Percentiles rank a stretch among this genome's conserved stretches.
phyloP scores from a whole-genome alignment of 1,140 invertebrate genomes.

The Scaptomyza hsui region DNA sequence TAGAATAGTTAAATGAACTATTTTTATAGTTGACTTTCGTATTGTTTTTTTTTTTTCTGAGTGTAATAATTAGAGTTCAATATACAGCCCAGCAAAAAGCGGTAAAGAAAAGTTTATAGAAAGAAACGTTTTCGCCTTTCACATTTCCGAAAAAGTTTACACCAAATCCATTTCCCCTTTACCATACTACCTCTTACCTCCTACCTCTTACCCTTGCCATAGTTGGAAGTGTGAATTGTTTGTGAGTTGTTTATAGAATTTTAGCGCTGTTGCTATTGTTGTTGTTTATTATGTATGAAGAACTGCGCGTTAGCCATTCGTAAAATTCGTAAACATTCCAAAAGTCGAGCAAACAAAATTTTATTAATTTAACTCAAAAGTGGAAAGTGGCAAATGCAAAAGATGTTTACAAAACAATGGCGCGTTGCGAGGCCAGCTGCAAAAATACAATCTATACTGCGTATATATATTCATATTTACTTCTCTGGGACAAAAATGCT shows the following conservation, averaged over 20 bases:
- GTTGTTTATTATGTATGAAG: slow-evolving; percentile 40
- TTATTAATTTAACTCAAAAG: slow-evolving; percentile 66
- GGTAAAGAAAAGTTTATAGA: slow-evolving; percentile 30
- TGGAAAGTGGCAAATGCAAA: slow-evolving; percentile 42
- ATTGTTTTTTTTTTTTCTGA: too few relatives aligned
- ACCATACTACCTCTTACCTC: not conserved
- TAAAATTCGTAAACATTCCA: slow-evolving; percentile 51
- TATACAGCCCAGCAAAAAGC: slow-evolving; percentile 3
- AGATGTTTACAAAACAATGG: slow-evolving; percentile 57
- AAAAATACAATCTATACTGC: slow-evolving; percentile 48
- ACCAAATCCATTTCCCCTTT: not conserved
- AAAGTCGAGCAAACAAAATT: slow-evolving; percentile 23
- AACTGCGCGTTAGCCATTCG: slow-evolving; percentile 62
- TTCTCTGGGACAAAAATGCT: slow-evolving; percentile 29
- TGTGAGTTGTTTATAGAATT: slow-evolving; percentile 42
- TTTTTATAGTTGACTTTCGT: too few relatives aligned
- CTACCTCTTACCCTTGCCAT: not conserved
- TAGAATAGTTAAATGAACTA: too few relatives aligned
- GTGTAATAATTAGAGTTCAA: slow-evolving; percentile 18
- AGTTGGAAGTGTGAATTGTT: slow-evolving; percentile 47
- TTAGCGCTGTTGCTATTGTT: slow-evolving; percentile 14
- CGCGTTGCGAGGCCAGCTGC: slow-evolving; percentile 57
- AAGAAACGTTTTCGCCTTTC: slow-evolving; percentile 52
- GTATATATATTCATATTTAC: slow-evolving; percentile 47
- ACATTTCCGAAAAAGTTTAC: slow-evolving; percentile 43